These are phyloP conservation scores for Myotis planiceps DNA, from an alignment of 2,797 vertebrate genomes.

Conservation along the genomic window DNA sequence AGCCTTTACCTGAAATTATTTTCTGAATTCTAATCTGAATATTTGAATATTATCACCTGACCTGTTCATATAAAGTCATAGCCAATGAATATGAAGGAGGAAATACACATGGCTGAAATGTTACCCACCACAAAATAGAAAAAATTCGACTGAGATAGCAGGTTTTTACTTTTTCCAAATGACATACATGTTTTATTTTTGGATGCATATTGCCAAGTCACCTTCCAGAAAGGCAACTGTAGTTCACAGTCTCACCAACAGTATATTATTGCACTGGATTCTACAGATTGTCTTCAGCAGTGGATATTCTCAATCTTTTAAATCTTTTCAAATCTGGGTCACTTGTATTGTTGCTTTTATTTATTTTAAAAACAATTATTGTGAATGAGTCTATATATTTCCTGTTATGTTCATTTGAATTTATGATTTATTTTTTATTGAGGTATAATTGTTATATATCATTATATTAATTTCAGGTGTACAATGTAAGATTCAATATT, in stretches of 20 bases:
- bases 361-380: background rate
- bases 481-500: background rate
- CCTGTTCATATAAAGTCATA: background rate
- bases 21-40: slow-evolving; percentile 46
- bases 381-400: background rate
- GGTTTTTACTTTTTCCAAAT: background rate
- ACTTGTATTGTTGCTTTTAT: background rate
- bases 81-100: background rate
- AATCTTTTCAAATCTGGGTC: background rate
- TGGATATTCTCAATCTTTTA: background rate
- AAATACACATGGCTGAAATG: background rate
- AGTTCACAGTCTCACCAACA: background rate
- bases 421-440: background rate
- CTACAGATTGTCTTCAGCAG: background rate
- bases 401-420: background rate
- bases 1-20: slow-evolving; percentile 43
- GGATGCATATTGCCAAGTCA: background rate
- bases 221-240: background rate
- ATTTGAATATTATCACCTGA: background rate
- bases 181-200: background rate
- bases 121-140: background rate
- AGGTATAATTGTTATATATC: background rate
- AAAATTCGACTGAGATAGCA: background rate
- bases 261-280: background rate
- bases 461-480: background rate